Base-by-base conservation (phyloP, 2,113 vertebrate genomes). In the Coptodon bakossiorum region DNA sequence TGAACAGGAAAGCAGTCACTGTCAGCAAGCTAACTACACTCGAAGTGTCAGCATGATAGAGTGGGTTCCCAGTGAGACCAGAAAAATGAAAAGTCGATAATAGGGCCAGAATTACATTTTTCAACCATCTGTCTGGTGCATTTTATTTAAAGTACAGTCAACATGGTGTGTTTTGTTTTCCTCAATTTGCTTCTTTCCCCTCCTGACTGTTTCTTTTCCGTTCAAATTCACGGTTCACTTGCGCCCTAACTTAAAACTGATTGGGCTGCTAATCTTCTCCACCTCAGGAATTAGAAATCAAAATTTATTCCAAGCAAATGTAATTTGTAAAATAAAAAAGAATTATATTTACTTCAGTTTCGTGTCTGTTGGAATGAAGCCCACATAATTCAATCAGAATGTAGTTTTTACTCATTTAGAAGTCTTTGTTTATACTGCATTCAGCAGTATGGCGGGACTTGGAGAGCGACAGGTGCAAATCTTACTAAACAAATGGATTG, bases 401-500 rank as follows among this genome's bases (percentile, higher is more conserved):
- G 31, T 16, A 24, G 14, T 45, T 57, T 68, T 7, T 13, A 40
- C 14, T 52, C n/a, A 22, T 66, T 88, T 57, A 83, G 36, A 48
- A 40, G 36, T 34, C 4, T 9, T 38, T 80, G 71, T 66, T 84
- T 73, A 68, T 27, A n/a, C 45, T 63, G 45, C 56, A 29, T 79
- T 56, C 14, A 29, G 78, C 24, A 40, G 54, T 80, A 66, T 83
- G 82, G 80, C 3, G 19, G n/a, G 34, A 79, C 53, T 3, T 5
- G 84, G 57, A 82, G 88, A 88, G 83, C 82, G 50, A 92, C 94
- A 94, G 93, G 90, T 95, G 91, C 90, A 93, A 85, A 91, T 89
- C 87, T 87, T 34, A 53, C 88, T 93, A 85, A 94, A 92, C 90
- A 93, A 94, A 86, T 91, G 94, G 96, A 96, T 96, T 86, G 88